Evolutionary conservation across 2,888 invertebrate species (phyloP), one percentile per base, ranked within the genome.

Genomic region (Caenorhabditis sulstoni): DNA sequence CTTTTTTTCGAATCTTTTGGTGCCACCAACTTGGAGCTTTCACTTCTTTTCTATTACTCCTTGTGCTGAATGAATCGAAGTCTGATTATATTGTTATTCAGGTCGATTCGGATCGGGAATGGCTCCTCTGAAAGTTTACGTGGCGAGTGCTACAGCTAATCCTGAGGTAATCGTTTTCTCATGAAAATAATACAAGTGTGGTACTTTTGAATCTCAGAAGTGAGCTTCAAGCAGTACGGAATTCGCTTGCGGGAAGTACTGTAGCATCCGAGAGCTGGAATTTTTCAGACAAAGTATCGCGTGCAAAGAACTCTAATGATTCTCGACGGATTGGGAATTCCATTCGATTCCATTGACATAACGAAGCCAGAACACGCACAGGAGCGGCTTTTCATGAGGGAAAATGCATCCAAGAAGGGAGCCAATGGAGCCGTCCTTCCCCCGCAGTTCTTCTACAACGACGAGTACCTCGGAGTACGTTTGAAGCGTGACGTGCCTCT

Each of bases 221-320:
- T n/a, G n/a, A n/a, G n/a, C n/a, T n/a, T n/a, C n/a, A n/a, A n/a
- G n/a, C n/a, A n/a, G n/a, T n/a, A n/a, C n/a, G n/a, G n/a, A n/a
- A n/a, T n/a, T n/a, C n/a, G n/a, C n/a, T n/a, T n/a, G n/a, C n/a
- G n/a, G n/a, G n/a, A n/a, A n/a, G 29, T 29, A 29, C 29, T 29
- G 29, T 29, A 29, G 7, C 29, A 41, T 3, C 2, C 2, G 41
- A 41, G 14, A 41, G 11, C 3, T 29, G 29, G 11, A 41, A 11
- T 11, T 8, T 59, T 76, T 65, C 68, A 97, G 97, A 95, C 97
- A 84, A 96, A 96, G 92, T 97, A 97, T 92, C 93, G 96, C 87
- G 97, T 97, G 91, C 96, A 96, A 91, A 93, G 96, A 83, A 95
- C 97, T 70, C 92, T 95, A 87, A 95, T 97, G 94, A 95, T 96